phyloP scores from a whole-genome alignment of 2,888 invertebrate species.

The Eupithecia subfuscata region DNA sequence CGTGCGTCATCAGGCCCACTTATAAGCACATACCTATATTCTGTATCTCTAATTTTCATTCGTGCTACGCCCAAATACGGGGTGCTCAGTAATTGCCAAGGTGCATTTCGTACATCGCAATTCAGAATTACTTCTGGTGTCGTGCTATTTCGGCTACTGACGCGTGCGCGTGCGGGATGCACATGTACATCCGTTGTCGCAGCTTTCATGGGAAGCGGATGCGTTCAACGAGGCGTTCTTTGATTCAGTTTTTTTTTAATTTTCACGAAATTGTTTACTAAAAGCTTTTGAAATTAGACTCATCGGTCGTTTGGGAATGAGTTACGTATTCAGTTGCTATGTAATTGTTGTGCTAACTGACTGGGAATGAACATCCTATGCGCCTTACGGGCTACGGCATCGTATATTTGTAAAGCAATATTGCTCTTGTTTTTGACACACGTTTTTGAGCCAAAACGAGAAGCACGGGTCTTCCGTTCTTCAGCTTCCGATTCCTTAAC shows the following conservation, averaged over 20 bases:
- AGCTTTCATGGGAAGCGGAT: background rate
- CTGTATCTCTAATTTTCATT: background rate
- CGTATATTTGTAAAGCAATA: background rate
- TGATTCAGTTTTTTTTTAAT: background rate
- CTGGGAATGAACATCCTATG: too few relatives aligned
- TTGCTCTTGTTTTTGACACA: background rate
- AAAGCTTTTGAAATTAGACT: background rate
- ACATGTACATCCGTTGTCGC: conserved; percentile 3
- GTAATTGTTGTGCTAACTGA: background rate
- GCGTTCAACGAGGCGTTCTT: background rate
- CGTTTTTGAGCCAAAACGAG: background rate
- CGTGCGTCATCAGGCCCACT: background rate
- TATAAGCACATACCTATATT: background rate
- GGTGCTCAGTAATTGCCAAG: background rate
- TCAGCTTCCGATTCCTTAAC: background rate
- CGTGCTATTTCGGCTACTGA: conserved; percentile 20
- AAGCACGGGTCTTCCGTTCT: background rate
- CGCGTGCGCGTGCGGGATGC: conserved; percentile 26
- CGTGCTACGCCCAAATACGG: background rate
- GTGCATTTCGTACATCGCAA: conserved; percentile 6
- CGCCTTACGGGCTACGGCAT: background rate
- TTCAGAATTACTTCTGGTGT: conserved; percentile 16
- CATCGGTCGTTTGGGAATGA: background rate
- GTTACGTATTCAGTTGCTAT: background rate
- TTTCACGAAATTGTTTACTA: background rate